Percentiles rank a stretch among this genome's conserved stretches.
Conservation (phyloP, 2,888 invertebrate species). For the Orthosia cruda region DNA sequence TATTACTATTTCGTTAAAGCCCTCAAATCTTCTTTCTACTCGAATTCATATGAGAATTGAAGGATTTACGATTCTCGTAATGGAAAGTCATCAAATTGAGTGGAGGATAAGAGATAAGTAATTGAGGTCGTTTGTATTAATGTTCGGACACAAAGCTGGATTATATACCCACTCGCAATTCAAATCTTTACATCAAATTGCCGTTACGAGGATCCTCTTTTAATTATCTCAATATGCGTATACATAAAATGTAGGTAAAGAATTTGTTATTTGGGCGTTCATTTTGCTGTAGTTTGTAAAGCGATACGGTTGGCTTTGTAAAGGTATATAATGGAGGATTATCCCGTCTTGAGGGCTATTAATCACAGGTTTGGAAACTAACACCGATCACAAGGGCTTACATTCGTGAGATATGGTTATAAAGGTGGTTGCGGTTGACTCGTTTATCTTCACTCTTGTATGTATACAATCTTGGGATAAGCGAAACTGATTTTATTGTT, state of each 20-base stretch:
- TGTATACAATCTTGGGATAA: neutral
- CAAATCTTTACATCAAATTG: slow-evolving; percentile 52
- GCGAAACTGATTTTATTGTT: slow-evolving; percentile 2
- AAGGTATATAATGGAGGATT: slow-evolving; percentile 66
- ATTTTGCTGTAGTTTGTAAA: slow-evolving; percentile 65
- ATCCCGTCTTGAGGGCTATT: slow-evolving; percentile 78
- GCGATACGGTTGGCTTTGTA: slow-evolving; percentile 55
- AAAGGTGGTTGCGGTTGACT: slow-evolving; percentile 20
- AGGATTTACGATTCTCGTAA: slow-evolving; percentile 65
- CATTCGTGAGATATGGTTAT: slow-evolving; percentile 38
- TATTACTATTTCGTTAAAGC: slow-evolving; percentile 47
- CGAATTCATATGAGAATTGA: slow-evolving; percentile 47
- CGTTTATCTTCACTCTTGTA: slow-evolving; percentile 31
- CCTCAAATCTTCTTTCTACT: slow-evolving; percentile 30
- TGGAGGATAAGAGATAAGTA: slow-evolving; percentile 75
- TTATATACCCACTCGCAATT: slow-evolving; percentile 42
- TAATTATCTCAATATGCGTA: slow-evolving; percentile 54
- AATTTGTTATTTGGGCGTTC: slow-evolving; percentile 32
- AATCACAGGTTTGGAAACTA: slow-evolving; percentile 80
- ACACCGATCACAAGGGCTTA: slow-evolving; percentile 71
- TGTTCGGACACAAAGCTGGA: slow-evolving; percentile 61
- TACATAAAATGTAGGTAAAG: slow-evolving; percentile 18
- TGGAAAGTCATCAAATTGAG: slow-evolving; percentile 78
- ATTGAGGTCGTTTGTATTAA: slow-evolving; percentile 73
- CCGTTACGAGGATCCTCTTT: slow-evolving; percentile 32